Base-by-base conservation (phyloP, 1,140 invertebrate genomes). In the Sesamia nonagrioides region DNA sequence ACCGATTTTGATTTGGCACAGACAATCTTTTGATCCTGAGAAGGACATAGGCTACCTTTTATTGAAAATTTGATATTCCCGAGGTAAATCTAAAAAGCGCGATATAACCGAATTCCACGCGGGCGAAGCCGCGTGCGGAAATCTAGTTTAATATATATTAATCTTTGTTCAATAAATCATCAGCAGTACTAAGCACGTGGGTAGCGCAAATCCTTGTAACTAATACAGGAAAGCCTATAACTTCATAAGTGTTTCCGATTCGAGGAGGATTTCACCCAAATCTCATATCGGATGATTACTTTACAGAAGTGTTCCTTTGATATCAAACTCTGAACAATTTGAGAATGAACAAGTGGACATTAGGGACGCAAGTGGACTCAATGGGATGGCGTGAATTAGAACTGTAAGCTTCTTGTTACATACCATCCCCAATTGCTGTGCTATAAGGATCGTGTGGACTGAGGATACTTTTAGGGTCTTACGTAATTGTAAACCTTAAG, bases 261-360 rank as follows among this genome's bases (percentile, higher is more conserved):
- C 45, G 13, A 15, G 42, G 18, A 54, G 48, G 9, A 68, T 77
- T 77, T 42, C 60, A 27, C 45, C 17, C 74, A 27, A 42, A 54
- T 68, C 27, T 52, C 27, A 50, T 87, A 86, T 90, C 85, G 66
- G 71, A 81, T 90, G 83, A 75, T 84, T 54, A 68, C 82, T 76
- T 72, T 71, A 77, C 78, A 82, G 79, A 72, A 75, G 61, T 21
- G 61, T 45, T 63, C 83, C 87, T 92, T 91, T 91, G 90, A 89
- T 91, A 92, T 78, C 58, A 71, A 88, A 92, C 58, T 80, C 81
- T 76, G 77, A 75, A 75, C 83, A 88, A 88, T 89, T 86, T 68
- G 85, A 87, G 87, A 81, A 90, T 88, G 88, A 91, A 88, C 87
- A 84, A 92, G 91, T 80, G 90, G 85, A 84, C 88, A 77, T 81